These are phyloP conservation scores for Drosophila buzzatii DNA, from an alignment of 2,888 invertebrate genomes.

Conservation along the genomic window DNA sequence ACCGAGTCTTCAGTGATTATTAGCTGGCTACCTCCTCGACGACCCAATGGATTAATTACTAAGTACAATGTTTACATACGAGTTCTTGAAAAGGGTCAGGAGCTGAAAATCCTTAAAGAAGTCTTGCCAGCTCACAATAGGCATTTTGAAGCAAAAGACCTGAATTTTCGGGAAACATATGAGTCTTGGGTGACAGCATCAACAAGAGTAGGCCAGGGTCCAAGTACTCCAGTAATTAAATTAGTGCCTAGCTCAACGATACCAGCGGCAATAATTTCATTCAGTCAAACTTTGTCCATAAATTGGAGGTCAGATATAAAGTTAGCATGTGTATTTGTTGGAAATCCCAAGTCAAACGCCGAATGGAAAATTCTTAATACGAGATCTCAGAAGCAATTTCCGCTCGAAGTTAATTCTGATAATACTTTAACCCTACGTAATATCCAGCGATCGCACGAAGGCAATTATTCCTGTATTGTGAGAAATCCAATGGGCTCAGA, in stretches of 20 bases:
- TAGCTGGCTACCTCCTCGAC: slow-evolving; percentile 88
- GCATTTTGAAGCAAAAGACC: slow-evolving; percentile 86
- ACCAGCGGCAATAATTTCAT: slow-evolving; percentile 87
- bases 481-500: slow-evolving; percentile 86
- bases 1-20: slow-evolving; percentile 87
- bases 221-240: slow-evolving; percentile 87
- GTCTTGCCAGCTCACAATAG: slow-evolving; percentile 85
- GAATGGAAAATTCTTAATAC: slow-evolving; percentile 86
- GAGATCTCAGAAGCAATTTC: slow-evolving; percentile 79
- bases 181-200: slow-evolving; percentile 88
- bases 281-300: slow-evolving; percentile 86
- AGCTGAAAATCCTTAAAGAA: slow-evolving; percentile 86
- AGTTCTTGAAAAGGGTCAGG: slow-evolving; percentile 86
- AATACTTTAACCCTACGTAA: slow-evolving; percentile 86
- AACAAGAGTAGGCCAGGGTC: slow-evolving; percentile 88
- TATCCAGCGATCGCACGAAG: slow-evolving; percentile 86
- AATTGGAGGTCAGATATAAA: slow-evolving; percentile 87
- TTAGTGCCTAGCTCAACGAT: slow-evolving; percentile 85
- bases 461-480: slow-evolving; percentile 87
- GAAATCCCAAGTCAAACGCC: slow-evolving; percentile 86
- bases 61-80: slow-evolving; percentile 88
- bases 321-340: slow-evolving; percentile 87
- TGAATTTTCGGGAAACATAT: slow-evolving; percentile 87
- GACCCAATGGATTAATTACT: slow-evolving; percentile 88
- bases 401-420: slow-evolving; percentile 85